phyloP scores from a whole-genome alignment of 2,888 invertebrate genomes.

The Meghimatium bilineatum region DNA sequence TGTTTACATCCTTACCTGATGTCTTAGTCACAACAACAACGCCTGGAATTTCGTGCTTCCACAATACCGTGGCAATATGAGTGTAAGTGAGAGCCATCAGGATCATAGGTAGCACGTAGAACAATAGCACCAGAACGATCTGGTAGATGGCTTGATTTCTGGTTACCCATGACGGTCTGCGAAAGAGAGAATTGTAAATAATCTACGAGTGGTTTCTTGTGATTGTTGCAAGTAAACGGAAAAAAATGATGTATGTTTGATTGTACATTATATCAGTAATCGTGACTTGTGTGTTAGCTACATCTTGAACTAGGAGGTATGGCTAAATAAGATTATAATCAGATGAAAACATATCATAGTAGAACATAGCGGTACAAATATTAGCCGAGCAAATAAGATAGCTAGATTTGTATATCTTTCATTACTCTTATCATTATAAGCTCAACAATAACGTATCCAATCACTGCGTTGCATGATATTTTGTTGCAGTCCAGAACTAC shows the following conservation, averaged over 20 bases:
- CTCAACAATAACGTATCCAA: too few species aligned
- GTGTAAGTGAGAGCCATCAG: constrained; percentile 72
- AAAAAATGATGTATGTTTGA: not conserved
- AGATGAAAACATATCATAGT: not conserved
- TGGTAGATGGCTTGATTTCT: constrained; percentile 65
- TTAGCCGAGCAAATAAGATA: constrained; percentile 6
- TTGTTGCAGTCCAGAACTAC: too few species aligned
- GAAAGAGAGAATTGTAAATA: not conserved
- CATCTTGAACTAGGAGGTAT: not conserved
- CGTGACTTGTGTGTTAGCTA: not conserved
- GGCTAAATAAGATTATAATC: not conserved
- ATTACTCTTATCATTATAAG: too few species aligned
- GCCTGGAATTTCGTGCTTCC: constrained; percentile 66
- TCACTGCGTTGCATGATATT: too few species aligned
- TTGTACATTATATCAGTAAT: not conserved
- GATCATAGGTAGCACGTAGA: constrained; percentile 71
- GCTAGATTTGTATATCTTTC: too few species aligned
- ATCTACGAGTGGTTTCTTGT: not conserved
- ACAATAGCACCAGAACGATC: constrained; percentile 61
- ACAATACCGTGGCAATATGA: constrained; percentile 70
- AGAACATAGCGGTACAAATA: not conserved
- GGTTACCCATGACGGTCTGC: constrained; percentile 52
- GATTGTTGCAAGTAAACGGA: not conserved
- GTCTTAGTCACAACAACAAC: constrained; percentile 49
- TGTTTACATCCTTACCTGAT: not conserved